A percentile compares a stretch with the other conserved stretches of the same genome.
Conservation (phyloP, 2,888 invertebrate species). For the Phorcus lineatus region DNA sequence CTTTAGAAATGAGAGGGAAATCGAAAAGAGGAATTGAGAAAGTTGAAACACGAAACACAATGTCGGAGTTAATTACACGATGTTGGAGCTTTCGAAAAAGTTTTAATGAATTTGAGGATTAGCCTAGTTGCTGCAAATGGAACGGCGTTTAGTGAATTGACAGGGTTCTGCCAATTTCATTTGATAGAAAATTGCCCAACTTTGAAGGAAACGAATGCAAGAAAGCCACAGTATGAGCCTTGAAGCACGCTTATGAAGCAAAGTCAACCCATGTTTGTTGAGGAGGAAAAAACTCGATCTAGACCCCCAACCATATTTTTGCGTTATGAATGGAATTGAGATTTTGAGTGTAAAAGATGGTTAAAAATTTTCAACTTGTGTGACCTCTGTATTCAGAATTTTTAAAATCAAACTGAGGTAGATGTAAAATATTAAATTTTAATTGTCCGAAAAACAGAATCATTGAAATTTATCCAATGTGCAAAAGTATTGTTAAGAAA, state of each 20-base stretch:
- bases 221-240: too few species aligned
- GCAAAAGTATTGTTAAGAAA: too few species aligned
- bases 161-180: neutral
- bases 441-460: too few species aligned
- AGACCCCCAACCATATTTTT: too few species aligned
- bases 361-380: too few species aligned
- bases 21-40: neutral
- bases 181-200: neutral
- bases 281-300: too few species aligned
- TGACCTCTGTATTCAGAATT: too few species aligned
- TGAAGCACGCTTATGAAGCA: neutral
- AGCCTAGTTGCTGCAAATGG: neutral
- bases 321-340: too few species aligned
- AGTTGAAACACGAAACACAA: neutral
- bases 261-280: neutral
- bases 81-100: neutral
- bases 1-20: neutral
- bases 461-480: too few species aligned
- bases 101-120: constrained; percentile 8
- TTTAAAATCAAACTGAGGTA: too few species aligned
- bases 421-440: too few species aligned
- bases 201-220: neutral
- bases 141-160: neutral
- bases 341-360: neutral
- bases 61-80: constrained; percentile 3